These are phyloP conservation scores for Drosophila orena DNA, from an alignment of 1,140 invertebrate genomes.

Conservation along the genomic window DNA sequence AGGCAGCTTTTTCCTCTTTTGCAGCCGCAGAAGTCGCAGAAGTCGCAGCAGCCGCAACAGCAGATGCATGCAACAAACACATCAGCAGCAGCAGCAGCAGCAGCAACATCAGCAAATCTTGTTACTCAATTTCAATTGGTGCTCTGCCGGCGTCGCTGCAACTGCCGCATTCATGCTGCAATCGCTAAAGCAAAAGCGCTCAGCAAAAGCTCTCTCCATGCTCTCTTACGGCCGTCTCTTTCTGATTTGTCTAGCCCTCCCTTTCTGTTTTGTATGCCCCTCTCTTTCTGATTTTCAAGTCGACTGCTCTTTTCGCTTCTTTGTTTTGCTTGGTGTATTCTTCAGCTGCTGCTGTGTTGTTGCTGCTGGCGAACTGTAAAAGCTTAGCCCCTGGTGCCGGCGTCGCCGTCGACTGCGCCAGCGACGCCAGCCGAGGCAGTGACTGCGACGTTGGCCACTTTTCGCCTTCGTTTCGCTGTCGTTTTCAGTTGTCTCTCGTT, in stretches of 20 bases:
- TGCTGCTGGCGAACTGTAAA: not conserved
- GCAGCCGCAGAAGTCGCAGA: conserved; percentile 8
- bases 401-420: conserved; percentile 12
- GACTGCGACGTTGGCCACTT: conserved; percentile 29
- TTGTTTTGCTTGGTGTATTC: conserved; percentile 81
- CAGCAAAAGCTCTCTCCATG: conserved; percentile 59
- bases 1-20: conserved; percentile 63
- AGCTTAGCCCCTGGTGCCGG: conserved; percentile 4
- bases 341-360: conserved; percentile 40
- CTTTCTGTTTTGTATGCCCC: not conserved
- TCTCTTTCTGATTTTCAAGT: not conserved
- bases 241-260: not conserved
- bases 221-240: conserved; percentile 8
- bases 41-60: conserved; percentile 49
- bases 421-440: conserved; percentile 11
- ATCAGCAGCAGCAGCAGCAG: conserved; percentile 5
- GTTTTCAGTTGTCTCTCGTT: conserved; percentile 81
- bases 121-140: conserved; percentile 83
- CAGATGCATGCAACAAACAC: conserved; percentile 59
- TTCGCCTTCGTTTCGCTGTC: conserved; percentile 69
- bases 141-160: conserved; percentile 56
- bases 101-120: conserved; percentile 59
- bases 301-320: conserved; percentile 69
- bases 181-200: conserved; percentile 36
- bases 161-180: conserved; percentile 63